These are phyloP conservation scores for Embiotoca jacksoni DNA, from an alignment of 2,113 vertebrate genomes.

Conservation along the genomic window DNA sequence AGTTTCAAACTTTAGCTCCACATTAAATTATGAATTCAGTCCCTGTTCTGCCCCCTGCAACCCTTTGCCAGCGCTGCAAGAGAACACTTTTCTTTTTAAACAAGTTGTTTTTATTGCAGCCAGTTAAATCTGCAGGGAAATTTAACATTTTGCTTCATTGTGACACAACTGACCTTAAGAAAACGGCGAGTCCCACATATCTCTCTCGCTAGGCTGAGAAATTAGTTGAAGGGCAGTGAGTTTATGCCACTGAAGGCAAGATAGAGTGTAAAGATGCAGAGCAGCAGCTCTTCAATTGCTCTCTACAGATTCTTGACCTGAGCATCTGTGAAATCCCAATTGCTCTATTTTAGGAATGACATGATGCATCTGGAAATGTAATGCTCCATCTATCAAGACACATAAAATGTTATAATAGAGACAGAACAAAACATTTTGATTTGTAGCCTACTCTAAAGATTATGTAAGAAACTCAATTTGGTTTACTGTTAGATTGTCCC, in stretches of 20 bases:
- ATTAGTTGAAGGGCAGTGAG: neutral
- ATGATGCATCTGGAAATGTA: constrained; percentile 42
- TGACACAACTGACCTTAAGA: constrained; percentile 7
- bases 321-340: constrained; percentile 21
- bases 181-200: neutral
- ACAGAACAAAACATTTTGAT: neutral
- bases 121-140: constrained; percentile 40
- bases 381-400: constrained; percentile 18
- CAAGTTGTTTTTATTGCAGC: constrained; percentile 22
- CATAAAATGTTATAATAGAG: neutral
- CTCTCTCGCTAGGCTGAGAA: neutral
- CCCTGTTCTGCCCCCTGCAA: constrained; percentile 13
- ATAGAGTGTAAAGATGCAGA: constrained; percentile 3
- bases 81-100: constrained; percentile 32
- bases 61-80: constrained; percentile 6
- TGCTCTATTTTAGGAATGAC: constrained; percentile 19
- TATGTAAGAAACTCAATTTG: no score
- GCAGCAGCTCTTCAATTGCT: constrained; percentile 2
- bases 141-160: constrained; percentile 7
- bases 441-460: no score
- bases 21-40: constrained; percentile 42
- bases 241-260: neutral
- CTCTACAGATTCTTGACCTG: neutral
- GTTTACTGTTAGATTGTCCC: neutral
- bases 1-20: constrained; percentile 28